These are phyloP conservation scores for Theretra japonica DNA, from an alignment of 2,888 invertebrate species.

Conservation along the genomic window DNA sequence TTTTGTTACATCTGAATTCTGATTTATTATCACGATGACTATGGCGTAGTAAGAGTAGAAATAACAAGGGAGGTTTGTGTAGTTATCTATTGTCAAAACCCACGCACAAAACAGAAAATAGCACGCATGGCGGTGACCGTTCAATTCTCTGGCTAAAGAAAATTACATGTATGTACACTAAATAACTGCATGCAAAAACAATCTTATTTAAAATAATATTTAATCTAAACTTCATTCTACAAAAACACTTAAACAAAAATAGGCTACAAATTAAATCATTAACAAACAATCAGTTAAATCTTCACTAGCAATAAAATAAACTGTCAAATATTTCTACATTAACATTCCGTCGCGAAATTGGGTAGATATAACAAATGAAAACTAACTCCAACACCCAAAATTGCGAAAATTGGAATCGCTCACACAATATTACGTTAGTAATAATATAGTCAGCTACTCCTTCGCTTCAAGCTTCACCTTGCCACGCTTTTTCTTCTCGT, in stretches of 20 bases:
- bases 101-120: too few species aligned
- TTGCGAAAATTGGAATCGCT: too few species aligned
- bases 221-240: slow-evolving; percentile 9
- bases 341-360: too few species aligned
- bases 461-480: background rate
- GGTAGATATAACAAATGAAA: too few species aligned
- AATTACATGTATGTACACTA: too few species aligned
- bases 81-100: too few species aligned
- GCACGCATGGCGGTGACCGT: too few species aligned
- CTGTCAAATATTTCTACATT: background rate
- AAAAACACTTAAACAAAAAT: slow-evolving; percentile 25
- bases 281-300: background rate
- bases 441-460: background rate
- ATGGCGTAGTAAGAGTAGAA: too few species aligned
- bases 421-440: background rate
- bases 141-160: too few species aligned
- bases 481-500: background rate
- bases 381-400: too few species aligned
- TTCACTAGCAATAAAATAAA: background rate
- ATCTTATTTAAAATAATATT: slow-evolving; percentile 9
- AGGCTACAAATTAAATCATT: slow-evolving; percentile 13
- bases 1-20: background rate
- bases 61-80: too few species aligned
- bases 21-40: too few species aligned
- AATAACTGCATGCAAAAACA: background rate